phyloP scores from a whole-genome alignment of 2,888 invertebrate species.

The Clepsis dumicolana region DNA sequence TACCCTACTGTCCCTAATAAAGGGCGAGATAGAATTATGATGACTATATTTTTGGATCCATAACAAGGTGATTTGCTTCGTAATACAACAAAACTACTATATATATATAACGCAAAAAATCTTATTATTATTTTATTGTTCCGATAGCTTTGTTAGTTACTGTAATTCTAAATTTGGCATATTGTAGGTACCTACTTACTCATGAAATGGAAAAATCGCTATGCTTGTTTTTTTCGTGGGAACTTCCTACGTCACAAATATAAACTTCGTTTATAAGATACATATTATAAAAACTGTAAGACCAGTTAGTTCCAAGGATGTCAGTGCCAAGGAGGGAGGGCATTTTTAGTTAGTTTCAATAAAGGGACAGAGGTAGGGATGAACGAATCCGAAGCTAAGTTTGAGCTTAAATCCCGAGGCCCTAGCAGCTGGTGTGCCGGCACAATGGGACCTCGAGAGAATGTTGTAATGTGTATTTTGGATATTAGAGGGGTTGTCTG shows the following conservation, averaged over 20 bases:
- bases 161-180: no score
- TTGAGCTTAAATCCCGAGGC: constrained; percentile 46
- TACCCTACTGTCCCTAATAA: constrained; percentile 17
- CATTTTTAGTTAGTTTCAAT: not conserved
- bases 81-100: no score
- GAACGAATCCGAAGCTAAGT: constrained; percentile 4
- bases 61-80: no score
- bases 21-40: not conserved
- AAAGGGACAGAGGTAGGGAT: constrained; percentile 9
- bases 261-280: not conserved
- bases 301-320: not conserved
- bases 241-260: not conserved
- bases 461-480: constrained; percentile 62
- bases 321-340: not conserved
- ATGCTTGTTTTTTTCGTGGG: no score
- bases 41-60: no score
- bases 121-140: no score
- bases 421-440: constrained; percentile 58
- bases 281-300: not conserved
- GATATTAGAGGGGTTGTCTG: constrained; percentile 62
- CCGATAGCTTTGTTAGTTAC: no score
- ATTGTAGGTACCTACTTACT: no score
- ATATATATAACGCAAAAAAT: no score
- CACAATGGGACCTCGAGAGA: constrained; percentile 58
- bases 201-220: no score